phyloP scores from a whole-genome alignment of 2,888 invertebrate genomes.

The Dione juno region DNA sequence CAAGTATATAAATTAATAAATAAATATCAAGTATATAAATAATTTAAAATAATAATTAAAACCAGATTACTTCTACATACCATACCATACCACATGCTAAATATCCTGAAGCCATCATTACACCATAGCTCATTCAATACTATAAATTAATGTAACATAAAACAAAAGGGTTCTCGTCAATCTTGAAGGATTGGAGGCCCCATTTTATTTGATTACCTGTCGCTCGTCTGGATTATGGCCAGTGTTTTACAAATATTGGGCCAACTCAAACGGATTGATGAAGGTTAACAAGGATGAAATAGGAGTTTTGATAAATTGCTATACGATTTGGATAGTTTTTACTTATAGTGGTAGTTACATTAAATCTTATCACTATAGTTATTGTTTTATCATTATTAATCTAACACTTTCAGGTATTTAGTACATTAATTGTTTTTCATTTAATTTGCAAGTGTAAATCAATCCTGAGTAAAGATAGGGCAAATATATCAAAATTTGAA shows the following conservation, averaged over 20 bases:
- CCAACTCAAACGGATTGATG: conserved; percentile 38
- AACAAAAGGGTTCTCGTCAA: conserved; percentile 63
- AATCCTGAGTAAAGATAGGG: too few relatives aligned
- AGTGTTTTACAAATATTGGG: conserved; percentile 71
- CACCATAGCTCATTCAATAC: conserved; percentile 21
- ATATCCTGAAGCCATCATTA: too few relatives aligned
- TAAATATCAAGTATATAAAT: too few relatives aligned
- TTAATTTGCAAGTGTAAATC: too few relatives aligned
- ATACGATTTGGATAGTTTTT: conserved; percentile 15
- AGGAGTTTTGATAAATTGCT: conserved; percentile 30
- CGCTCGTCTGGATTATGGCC: conserved; percentile 62
- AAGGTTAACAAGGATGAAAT: conserved; percentile 33
- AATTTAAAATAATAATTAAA: too few relatives aligned
- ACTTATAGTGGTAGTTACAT: neutral
- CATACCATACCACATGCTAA: too few relatives aligned
- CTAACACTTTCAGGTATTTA: too few relatives aligned
- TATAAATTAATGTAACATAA: conserved; percentile 29
- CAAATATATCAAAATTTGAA: too few relatives aligned
- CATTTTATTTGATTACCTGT: conserved; percentile 75
- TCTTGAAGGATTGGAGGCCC: conserved; percentile 64
- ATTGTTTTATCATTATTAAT: neutral
- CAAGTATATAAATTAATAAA: too few relatives aligned
- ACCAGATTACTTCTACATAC: too few relatives aligned
- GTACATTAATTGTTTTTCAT: too few relatives aligned
- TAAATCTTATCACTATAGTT: neutral